Evolutionary conservation across 2,888 invertebrate genomes (phyloP).

Genomic region (Alentia gelatinosa): DNA sequence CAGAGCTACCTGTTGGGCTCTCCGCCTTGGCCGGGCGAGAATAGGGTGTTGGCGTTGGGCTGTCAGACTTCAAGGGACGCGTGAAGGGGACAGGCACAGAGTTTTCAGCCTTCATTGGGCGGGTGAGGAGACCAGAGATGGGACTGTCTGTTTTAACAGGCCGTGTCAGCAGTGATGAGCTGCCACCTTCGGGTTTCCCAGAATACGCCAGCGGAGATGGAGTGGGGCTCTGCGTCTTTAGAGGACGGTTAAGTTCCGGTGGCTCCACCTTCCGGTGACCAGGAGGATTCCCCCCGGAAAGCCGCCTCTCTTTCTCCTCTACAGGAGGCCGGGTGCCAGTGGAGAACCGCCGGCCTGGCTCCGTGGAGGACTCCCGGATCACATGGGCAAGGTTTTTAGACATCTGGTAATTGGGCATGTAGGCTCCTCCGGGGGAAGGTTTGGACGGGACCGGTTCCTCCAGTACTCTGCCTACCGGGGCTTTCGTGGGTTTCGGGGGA

Average conservation of each 20-base stretch:
- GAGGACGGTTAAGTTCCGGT: neutral
- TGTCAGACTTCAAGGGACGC: neutral
- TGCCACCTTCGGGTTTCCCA: neutral
- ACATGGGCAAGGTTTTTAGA: constrained; percentile 27
- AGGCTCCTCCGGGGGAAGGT: neutral
- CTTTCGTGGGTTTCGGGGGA: neutral
- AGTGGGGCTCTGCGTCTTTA: neutral
- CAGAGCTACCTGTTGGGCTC: neutral
- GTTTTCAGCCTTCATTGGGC: neutral
- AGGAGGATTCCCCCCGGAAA: neutral
- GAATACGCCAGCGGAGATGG: neutral
- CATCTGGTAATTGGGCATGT: neutral
- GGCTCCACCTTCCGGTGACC: constrained; percentile 12
- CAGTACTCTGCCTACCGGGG: neutral
- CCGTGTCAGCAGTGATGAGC: neutral
- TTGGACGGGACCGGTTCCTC: neutral
- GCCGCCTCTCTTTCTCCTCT: neutral
- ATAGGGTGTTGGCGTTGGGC: neutral
- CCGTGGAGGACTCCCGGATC: neutral
- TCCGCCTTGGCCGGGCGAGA: neutral
- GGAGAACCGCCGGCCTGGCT: neutral
- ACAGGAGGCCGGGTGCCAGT: neutral
- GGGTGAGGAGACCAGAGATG: neutral
- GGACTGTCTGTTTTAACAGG: neutral
- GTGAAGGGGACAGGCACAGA: neutral